These are phyloP conservation scores for Theropithecus gelada DNA, from an alignment of 2,113 vertebrate species.

Conservation along the genomic window DNA sequence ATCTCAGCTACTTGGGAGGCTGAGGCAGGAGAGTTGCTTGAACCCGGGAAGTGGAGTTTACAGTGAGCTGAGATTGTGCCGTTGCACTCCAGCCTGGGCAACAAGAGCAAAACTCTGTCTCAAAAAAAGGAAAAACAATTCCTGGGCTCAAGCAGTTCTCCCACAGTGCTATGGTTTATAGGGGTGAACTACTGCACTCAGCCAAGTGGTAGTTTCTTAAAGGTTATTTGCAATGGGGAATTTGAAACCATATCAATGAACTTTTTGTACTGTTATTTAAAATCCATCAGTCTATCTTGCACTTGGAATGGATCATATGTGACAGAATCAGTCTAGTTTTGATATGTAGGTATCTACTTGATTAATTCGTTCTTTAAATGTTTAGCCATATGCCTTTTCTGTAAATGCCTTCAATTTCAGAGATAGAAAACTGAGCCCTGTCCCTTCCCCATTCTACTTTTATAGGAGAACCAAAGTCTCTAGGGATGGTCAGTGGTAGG, in stretches of 20 bases:
- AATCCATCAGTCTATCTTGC: neutral
- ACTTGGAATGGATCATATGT: neutral
- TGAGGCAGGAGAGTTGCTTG: too few species aligned
- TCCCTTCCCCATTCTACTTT: neutral
- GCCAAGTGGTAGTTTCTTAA: neutral
- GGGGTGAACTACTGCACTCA: too few species aligned
- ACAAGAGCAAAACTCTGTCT: too few species aligned
- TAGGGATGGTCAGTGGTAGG: neutral
- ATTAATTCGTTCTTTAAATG: slow-evolving; percentile 54
- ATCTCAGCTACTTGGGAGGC: too few species aligned
- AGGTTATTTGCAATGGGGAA: neutral
- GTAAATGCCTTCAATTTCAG: slow-evolving; percentile 36
- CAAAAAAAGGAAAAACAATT: too few species aligned
- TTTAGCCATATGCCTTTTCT: neutral
- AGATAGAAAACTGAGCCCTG: neutral
- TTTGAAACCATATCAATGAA: neutral
- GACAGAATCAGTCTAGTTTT: neutral
- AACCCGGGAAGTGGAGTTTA: accelerated
- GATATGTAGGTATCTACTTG: neutral
- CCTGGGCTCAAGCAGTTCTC: too few species aligned
- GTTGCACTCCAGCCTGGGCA: too few species aligned
- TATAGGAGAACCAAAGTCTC: slow-evolving; percentile 24
- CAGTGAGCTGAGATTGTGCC: too few species aligned
- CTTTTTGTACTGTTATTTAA: neutral
- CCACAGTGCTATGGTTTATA: too few species aligned